Evolutionary conservation across 2,113 vertebrate species (phyloP).

Genomic region (Lampris incognitus): DNA sequence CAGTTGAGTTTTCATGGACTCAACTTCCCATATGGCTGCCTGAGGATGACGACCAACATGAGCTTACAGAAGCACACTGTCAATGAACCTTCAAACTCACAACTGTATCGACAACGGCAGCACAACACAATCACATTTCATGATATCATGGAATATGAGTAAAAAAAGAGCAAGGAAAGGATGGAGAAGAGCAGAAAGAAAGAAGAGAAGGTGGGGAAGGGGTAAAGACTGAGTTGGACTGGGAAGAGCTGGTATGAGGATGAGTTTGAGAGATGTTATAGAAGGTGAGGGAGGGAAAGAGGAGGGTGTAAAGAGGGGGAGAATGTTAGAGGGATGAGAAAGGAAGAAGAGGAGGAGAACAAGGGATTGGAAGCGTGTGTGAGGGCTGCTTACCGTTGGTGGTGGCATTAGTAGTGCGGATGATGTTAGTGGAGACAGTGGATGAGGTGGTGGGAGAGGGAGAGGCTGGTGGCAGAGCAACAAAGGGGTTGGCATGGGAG

Average conservation of each 20-base stretch:
- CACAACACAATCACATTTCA: background rate
- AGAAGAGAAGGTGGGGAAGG: too few relatives aligned
- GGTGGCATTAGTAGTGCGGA: constrained; percentile 89
- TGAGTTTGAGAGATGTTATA: too few relatives aligned
- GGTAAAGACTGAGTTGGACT: too few relatives aligned
- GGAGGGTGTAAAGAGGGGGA: background rate
- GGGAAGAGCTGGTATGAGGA: too few relatives aligned
- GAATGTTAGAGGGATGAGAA: background rate
- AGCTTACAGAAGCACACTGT: too few relatives aligned
- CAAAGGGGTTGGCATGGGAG: constrained; percentile 42
- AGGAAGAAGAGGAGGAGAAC: background rate
- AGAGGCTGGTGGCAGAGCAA: constrained; percentile 64
- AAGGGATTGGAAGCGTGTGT: constrained; percentile 8
- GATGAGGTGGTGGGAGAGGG: constrained; percentile 86
- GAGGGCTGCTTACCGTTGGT: constrained; percentile 82
- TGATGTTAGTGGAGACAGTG: constrained; percentile 93
- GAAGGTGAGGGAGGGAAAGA: background rate
- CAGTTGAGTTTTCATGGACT: too few relatives aligned
- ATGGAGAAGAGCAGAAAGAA: too few relatives aligned
- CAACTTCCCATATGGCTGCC: too few relatives aligned
- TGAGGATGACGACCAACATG: too few relatives aligned
- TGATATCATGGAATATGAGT: background rate
- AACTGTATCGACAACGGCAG: background rate
- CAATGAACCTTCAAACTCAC: too few relatives aligned
- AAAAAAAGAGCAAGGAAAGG: background rate